phyloP scores from a whole-genome alignment of 2,797 vertebrate species.

The Coregonus sp. region DNA sequence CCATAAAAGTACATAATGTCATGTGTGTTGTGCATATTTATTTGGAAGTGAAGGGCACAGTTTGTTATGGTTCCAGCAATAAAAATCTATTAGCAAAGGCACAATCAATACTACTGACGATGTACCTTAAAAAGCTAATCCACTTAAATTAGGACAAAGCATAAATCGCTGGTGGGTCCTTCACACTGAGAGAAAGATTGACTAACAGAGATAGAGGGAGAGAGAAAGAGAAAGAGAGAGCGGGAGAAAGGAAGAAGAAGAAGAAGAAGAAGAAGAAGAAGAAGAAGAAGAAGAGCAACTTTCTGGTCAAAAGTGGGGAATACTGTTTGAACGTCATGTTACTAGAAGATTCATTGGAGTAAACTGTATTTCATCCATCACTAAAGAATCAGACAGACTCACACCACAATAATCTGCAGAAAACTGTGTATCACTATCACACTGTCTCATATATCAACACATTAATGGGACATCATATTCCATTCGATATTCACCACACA shows the following conservation, averaged over 20 bases:
- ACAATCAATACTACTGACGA: slow-evolving; percentile 63
- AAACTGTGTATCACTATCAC: background rate
- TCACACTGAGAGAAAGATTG: background rate
- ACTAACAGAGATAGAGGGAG: background rate
- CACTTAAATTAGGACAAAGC: slow-evolving; percentile 51
- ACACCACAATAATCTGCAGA: background rate
- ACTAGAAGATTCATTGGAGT: background rate
- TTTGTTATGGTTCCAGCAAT: slow-evolving; percentile 38
- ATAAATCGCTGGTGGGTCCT: slow-evolving; percentile 39
- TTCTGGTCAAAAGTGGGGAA: background rate
- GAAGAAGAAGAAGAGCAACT: background rate
- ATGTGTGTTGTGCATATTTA: slow-evolving; percentile 18
- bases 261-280: background rate
- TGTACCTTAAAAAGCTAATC: slow-evolving; percentile 64
- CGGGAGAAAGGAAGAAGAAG: background rate
- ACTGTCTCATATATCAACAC: background rate
- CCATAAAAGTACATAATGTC: slow-evolving; percentile 9
- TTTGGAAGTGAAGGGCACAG: slow-evolving; percentile 20
- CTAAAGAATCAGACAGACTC: background rate
- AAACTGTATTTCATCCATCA: background rate
- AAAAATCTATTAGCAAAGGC: slow-evolving; percentile 51
- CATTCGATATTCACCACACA: background rate
- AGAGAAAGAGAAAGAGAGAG: slow-evolving; percentile 6
- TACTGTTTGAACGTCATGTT: background rate
- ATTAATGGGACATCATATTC: background rate